Percentiles rank a stretch among this genome's conserved stretches.
phyloP scores from a whole-genome alignment of 2,888 invertebrate genomes.

The Schrankia costaestrigalis region DNA sequence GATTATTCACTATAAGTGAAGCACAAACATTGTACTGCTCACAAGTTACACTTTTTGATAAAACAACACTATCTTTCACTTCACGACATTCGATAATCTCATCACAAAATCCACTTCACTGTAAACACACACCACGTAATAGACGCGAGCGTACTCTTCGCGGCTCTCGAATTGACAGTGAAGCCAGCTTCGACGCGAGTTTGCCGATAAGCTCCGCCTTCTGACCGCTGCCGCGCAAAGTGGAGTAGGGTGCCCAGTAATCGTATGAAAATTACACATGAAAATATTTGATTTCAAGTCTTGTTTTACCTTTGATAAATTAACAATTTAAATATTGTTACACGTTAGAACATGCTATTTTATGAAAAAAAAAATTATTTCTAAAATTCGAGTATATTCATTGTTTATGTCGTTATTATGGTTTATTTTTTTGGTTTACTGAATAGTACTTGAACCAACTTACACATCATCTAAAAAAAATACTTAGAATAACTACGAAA shows the following conservation, averaged over 20 bases:
- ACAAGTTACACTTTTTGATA: constrained; percentile 63
- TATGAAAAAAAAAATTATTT: too few species aligned
- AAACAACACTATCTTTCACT: constrained; percentile 75
- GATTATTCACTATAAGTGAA: constrained; percentile 66
- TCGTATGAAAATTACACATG: constrained; percentile 1
- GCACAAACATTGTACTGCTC: constrained; percentile 63
- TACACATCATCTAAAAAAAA: too few species aligned
- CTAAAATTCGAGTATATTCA: too few species aligned
- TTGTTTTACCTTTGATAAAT: too few species aligned
- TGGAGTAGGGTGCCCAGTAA: constrained; percentile 66
- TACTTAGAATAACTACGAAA: too few species aligned
- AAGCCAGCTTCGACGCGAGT: constrained; percentile 78
- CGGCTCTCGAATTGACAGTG: constrained; percentile 81
- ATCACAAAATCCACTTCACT: constrained; percentile 77
- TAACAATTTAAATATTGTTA: too few species aligned
- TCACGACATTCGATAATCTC: constrained; percentile 76
- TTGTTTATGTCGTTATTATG: too few species aligned
- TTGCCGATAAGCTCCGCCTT: constrained; percentile 81
- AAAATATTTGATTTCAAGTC: neutral
- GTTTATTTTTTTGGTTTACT: too few species aligned
- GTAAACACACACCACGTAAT: constrained; percentile 78
- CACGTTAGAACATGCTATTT: too few species aligned
- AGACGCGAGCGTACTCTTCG: constrained; percentile 77
- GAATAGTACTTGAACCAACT: too few species aligned
- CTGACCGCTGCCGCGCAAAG: constrained; percentile 81